Evolutionary conservation across 2,113 vertebrate species (phyloP), one percentile per base, ranked within the genome.

Genomic region (Nanger granti): DNA sequence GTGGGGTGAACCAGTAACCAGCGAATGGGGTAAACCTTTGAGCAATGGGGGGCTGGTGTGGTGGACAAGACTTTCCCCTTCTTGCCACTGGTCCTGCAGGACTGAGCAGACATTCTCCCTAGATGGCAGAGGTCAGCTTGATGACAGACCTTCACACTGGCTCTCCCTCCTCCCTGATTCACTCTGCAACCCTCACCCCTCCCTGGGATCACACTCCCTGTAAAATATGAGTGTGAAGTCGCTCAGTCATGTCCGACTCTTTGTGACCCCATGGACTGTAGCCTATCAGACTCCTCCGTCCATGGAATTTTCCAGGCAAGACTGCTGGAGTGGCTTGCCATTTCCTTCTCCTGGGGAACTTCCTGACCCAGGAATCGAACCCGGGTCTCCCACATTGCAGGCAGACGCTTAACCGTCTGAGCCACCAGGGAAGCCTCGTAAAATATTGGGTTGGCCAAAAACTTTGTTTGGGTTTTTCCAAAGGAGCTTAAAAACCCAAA

Each of bases 21-120:
- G 5, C 0, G 0, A 31, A 11, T 1, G 26, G 47, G 17, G 29
- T 31, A 7, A 34, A 9, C 18, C 34, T 86, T 44, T 83, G 24
- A 62, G 49, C 54, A n/a, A 8, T 0, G 12, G 26, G 55, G 7
- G 22, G 7, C 80, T 17, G 28, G 14, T 14, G 41, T 17, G 4
- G 22, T 2, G 41, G 31, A 7, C 47, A 49, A 18, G 14, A 3
- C 1, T n/a, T 60, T 26, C 4, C 9, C 26, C 54, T 26, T 20
- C 31, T 87, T 29, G 66, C 10, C 57, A 17, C 59, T 7, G 4
- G 10, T n/a, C 89, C 85, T 8, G 0, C 1, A n/a, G 44, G 8
- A 18, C 1, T 17, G 31, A 76, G 31, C n/a, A 49, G 7, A 22
- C 15, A 7, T 20, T 17, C 10, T 31, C 69, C 41, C 73, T 1